Conservation (phyloP, 2,888 invertebrate genomes). For the Euzetes globulus region DNA sequence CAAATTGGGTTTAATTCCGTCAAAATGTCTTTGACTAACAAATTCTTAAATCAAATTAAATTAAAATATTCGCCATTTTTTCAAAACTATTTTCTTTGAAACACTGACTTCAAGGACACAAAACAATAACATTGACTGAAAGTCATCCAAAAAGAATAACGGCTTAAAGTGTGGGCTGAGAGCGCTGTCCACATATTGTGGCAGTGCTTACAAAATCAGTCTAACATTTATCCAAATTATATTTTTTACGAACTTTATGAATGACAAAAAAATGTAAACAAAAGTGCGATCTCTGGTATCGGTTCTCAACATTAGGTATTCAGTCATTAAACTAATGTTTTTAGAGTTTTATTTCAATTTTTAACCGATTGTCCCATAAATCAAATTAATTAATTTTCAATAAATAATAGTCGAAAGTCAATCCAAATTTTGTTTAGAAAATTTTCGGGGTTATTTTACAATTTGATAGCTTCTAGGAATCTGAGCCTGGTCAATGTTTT, state of each 20-base stretch:
- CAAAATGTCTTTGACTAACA: not conserved
- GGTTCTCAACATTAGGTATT: not conserved
- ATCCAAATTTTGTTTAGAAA: no score
- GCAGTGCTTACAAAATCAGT: not conserved
- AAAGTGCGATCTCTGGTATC: not conserved
- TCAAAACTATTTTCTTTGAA: not conserved
- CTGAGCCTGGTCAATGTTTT: not conserved
- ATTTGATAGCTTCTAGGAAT: no score
- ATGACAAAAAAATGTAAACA: not conserved
- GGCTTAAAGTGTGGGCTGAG: not conserved
- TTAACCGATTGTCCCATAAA: not conserved
- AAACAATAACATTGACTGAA: not conserved
- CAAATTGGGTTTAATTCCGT: not conserved
- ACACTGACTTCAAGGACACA: not conserved
- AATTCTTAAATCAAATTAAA: not conserved
- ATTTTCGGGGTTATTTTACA: no score
- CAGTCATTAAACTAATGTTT: not conserved
- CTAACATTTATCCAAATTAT: not conserved
- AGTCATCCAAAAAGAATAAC: not conserved
- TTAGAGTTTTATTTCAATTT: not conserved
- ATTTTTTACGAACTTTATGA: not conserved
- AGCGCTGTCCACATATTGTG: not conserved
- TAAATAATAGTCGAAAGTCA: not conserved
- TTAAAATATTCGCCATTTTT: constrained; percentile 11
- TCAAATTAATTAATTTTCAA: no score